Evolutionary conservation across 2,888 invertebrate genomes (phyloP).

Genomic region (Tetramorium bicarinatum): DNA sequence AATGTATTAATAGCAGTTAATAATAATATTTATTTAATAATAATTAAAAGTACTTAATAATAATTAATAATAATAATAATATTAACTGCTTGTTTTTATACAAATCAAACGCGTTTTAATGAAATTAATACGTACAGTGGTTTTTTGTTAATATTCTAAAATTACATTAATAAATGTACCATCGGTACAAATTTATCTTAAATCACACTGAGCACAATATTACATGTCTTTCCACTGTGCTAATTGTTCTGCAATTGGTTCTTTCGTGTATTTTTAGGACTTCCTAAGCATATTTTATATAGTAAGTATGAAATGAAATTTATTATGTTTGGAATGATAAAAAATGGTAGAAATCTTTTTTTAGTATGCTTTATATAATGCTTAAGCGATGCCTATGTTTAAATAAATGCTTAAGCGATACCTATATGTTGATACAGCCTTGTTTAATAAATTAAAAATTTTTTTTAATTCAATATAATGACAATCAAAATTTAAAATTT

Average conservation of each 20-base stretch:
- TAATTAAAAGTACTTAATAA: too few species aligned
- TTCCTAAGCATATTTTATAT: slow-evolving; percentile 85
- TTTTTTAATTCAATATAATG: not conserved
- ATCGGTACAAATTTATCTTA: not conserved
- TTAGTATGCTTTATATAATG: slow-evolving; percentile 2
- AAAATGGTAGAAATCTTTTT: not conserved
- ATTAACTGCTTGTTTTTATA: not conserved
- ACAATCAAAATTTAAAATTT: slow-evolving; percentile 16
- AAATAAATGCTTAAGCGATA: slow-evolving; percentile 20
- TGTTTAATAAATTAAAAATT: not conserved
- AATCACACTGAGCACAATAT: slow-evolving; percentile 14
- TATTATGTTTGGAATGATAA: slow-evolving; percentile 31
- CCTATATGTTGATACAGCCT: not conserved
- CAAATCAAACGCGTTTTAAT: not conserved
- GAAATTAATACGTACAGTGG: not conserved
- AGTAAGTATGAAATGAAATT: slow-evolving; percentile 81
- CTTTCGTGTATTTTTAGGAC: slow-evolving; percentile 83
- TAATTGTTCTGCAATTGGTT: slow-evolving; percentile 70
- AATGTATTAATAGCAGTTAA: not conserved
- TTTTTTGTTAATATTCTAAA: slow-evolving; percentile 1
- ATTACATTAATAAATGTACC: not conserved
- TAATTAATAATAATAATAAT: not conserved
- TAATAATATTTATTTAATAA: slow-evolving; percentile 7
- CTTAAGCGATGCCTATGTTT: slow-evolving; percentile 23
- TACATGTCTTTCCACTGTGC: slow-evolving; percentile 40